Percentiles rank a stretch among this genome's conserved stretches.
These are phyloP conservation scores for Moxostoma hubbsi DNA, from an alignment of 2,797 vertebrate species.

Conservation along the genomic window DNA sequence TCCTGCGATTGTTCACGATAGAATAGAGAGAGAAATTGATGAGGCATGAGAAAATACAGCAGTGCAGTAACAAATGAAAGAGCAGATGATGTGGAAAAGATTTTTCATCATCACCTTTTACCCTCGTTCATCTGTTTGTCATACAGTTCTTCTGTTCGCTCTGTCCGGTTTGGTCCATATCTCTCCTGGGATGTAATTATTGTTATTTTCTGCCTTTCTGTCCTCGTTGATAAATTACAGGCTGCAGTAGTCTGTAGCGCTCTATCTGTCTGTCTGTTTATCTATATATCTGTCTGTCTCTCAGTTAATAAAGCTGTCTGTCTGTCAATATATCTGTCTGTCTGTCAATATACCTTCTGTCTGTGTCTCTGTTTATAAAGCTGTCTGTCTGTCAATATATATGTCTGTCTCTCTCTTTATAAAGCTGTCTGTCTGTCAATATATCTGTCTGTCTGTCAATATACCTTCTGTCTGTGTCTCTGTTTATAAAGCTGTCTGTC, in stretches of 20 bases:
- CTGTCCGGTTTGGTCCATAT: not conserved
- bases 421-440: too few relatives aligned
- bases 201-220: not conserved
- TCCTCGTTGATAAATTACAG: not conserved
- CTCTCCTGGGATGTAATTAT: conserved; percentile 10
- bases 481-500: too few relatives aligned
- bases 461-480: too few relatives aligned
- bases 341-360: not conserved
- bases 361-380: too few relatives aligned
- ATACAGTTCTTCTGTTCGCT: not conserved
- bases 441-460: too few relatives aligned
- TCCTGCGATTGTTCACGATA: not conserved
- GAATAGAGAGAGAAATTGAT: not conserved
- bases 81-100: conserved; percentile 4
- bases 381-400: too few relatives aligned
- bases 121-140: not conserved
- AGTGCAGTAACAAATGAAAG: not conserved
- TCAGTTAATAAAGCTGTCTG: not conserved
- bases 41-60: too few relatives aligned
- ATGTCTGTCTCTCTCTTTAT: too few relatives aligned
- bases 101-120: not conserved
- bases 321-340: not conserved
- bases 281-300: not conserved
- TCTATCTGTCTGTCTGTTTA: not conserved
- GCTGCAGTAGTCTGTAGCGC: not conserved